A percentile compares a stretch with the other conserved stretches of the same genome.
These are phyloP conservation scores for Ariopsis seemanni DNA, from an alignment of 2,113 vertebrate genomes.

Conservation along the genomic window DNA sequence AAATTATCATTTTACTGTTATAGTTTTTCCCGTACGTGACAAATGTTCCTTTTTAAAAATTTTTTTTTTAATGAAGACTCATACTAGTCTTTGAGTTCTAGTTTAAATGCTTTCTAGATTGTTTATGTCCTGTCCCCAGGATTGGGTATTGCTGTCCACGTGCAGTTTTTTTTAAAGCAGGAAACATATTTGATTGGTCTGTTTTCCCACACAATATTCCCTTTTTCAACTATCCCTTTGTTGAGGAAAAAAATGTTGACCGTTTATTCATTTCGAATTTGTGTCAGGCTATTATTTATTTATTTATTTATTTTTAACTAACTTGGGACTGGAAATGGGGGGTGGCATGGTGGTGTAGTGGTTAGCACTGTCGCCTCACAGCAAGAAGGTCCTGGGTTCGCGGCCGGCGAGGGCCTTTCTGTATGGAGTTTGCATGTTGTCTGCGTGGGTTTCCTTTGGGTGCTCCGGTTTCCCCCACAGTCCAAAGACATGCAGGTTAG, in stretches of 20 bases:
- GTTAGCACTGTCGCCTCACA: background rate
- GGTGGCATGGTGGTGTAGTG: too few relatives aligned
- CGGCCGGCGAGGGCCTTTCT: too few relatives aligned
- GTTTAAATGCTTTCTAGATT: background rate
- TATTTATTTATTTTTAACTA: background rate
- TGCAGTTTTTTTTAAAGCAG: background rate
- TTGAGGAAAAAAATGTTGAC: background rate
- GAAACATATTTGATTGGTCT: background rate
- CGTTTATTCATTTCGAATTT: background rate
- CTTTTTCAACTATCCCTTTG: background rate
- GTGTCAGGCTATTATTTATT: too few relatives aligned
- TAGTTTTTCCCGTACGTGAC: background rate
- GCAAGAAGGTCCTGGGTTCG: too few relatives aligned
- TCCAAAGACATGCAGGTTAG: too few relatives aligned
- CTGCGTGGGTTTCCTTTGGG: too few relatives aligned
- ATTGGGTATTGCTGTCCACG: background rate
- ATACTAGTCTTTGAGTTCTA: background rate
- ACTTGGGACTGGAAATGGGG: background rate
- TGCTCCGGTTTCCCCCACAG: too few relatives aligned
- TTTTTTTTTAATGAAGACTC: background rate
- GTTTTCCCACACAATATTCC: background rate
- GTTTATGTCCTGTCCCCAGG: background rate
- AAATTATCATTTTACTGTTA: background rate
- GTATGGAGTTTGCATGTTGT: too few relatives aligned
- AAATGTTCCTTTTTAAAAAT: too few relatives aligned